A percentile compares a stretch with the other conserved stretches of the same genome.
Conservation (phyloP, 2,113 vertebrate species). For the Carassius auratus region DNA sequence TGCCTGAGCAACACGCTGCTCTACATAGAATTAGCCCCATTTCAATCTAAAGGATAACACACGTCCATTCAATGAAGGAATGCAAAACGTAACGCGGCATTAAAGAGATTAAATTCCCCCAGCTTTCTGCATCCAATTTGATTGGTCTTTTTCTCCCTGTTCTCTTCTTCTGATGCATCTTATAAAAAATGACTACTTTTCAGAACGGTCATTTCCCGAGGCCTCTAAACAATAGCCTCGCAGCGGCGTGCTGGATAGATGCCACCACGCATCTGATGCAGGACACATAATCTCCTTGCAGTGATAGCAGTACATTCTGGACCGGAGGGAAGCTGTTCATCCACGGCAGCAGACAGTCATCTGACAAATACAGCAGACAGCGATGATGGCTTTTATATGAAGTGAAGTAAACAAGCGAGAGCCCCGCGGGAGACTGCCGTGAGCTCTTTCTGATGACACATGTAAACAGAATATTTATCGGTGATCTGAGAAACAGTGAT, state of each 20-base stretch:
- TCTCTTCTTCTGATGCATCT: conserved; percentile 11
- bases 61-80: conserved; percentile 39
- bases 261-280: conserved; percentile 59
- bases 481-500: conserved; percentile 8
- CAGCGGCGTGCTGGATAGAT: conserved; percentile 62
- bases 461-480: conserved; percentile 25
- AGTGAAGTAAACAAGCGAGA: conserved; percentile 43
- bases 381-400: conserved; percentile 23
- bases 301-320: conserved; percentile 65
- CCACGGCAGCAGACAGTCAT: conserved; percentile 40
- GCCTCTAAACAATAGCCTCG: conserved; percentile 63
- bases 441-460: background rate
- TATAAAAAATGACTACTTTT: conserved; percentile 21
- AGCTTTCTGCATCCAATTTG: conserved; percentile 55
- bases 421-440: background rate
- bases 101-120: conserved; percentile 58
- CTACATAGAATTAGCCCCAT: conserved; percentile 19
- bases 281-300: conserved; percentile 68
- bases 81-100: conserved; percentile 52
- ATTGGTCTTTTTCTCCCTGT: conserved; percentile 19
- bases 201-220: conserved; percentile 51
- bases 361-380: conserved; percentile 23
- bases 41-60: conserved; percentile 49
- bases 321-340: conserved; percentile 51
- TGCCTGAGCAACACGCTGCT: background rate